Evolutionary conservation across 1,140 invertebrate species (phyloP).

Genomic region (Panagrolaimus sp.): DNA sequence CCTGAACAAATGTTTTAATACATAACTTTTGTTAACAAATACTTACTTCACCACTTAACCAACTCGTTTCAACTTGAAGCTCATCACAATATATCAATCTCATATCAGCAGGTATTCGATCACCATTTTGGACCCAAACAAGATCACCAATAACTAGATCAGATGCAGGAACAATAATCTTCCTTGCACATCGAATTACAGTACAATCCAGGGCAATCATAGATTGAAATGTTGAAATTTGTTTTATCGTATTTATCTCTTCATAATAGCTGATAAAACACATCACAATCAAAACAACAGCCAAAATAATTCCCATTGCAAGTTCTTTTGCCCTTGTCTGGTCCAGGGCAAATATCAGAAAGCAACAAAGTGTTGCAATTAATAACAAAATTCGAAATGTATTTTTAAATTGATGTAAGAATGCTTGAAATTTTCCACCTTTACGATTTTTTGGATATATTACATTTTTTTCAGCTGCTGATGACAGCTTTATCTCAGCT

Average conservation of each 20-base stretch:
- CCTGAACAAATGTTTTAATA: too few species aligned
- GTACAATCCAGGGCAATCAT: conserved; percentile 30
- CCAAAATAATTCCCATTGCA: conserved; percentile 36
- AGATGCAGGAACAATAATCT: conserved; percentile 26
- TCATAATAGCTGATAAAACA: conserved; percentile 29
- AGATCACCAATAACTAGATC: conserved; percentile 32
- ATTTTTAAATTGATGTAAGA: conserved; percentile 35
- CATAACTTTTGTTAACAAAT: too few species aligned
- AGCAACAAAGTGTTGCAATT: conserved; percentile 31
- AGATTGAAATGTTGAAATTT: conserved; percentile 36
- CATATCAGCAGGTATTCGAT: conserved; percentile 34
- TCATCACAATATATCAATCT: conserved; percentile 27
- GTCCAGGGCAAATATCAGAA: conserved; percentile 35
- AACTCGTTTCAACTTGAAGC: conserved; percentile 34
- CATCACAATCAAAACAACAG: conserved; percentile 28
- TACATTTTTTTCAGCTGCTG: conserved; percentile 6
- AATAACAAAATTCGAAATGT: conserved; percentile 39
- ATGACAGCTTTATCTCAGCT: background rate
- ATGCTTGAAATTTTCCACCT: conserved; percentile 15
- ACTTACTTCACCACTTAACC: conserved; percentile 30
- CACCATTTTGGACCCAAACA: conserved; percentile 27
- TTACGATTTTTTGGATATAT: conserved; percentile 26
- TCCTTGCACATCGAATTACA: conserved; percentile 24
- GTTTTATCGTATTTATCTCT: conserved; percentile 28
- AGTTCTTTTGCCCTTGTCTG: conserved; percentile 20